These are phyloP conservation scores for Delphinus delphis DNA, from an alignment of 2,113 vertebrate species.

Conservation along the genomic window DNA sequence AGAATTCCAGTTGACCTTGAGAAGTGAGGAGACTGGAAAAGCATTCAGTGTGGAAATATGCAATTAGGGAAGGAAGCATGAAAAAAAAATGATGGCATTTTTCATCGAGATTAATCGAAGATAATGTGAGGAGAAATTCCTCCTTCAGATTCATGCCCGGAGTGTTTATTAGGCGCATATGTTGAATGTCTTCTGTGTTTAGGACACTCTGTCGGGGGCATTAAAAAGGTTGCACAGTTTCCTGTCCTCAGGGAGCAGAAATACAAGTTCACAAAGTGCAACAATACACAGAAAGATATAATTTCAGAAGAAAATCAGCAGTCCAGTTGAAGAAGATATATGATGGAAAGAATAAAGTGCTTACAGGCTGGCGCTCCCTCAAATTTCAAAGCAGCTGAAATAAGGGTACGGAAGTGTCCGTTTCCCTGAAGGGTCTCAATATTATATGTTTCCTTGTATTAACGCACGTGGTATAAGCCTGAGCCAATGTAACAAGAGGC, in stretches of 20 bases:
- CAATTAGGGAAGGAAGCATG: not conserved
- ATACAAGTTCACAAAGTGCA: not conserved
- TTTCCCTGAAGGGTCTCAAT: not conserved
- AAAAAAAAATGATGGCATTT: not conserved
- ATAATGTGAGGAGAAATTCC: not conserved
- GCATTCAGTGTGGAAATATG: not conserved
- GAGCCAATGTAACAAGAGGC: not conserved
- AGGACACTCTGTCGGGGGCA: not conserved
- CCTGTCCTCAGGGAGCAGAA: not conserved
- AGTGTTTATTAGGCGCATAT: not conserved
- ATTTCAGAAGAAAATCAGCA: not conserved
- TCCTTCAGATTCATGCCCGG: not conserved
- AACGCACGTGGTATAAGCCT: not conserved
- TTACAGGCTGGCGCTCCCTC: rapidly evolving
- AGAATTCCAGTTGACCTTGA: not conserved
- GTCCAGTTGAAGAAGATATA: not conserved
- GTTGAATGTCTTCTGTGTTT: not conserved
- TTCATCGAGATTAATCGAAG: conserved; percentile 12
- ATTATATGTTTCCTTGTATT: not conserved
- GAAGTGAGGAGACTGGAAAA: not conserved
- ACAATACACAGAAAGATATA: not conserved
- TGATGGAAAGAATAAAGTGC: not conserved
- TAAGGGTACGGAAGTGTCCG: rapidly evolving
- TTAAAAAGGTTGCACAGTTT: not conserved
- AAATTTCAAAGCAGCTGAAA: not conserved